Conservation (phyloP, 2,888 invertebrate genomes). For the Siphlonurus alternatus region DNA sequence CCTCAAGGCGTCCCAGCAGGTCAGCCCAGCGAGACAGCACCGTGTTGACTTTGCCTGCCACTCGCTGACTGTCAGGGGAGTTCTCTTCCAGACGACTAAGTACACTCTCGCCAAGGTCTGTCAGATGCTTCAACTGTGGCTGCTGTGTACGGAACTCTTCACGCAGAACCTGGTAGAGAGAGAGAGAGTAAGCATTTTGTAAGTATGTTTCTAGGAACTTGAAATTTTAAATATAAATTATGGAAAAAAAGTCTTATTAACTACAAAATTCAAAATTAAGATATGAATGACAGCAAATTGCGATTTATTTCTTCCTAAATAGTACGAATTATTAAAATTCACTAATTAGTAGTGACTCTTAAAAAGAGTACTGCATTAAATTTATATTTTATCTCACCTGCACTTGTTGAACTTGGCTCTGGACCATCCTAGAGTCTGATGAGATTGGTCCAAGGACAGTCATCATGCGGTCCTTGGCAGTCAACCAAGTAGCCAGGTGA, state of each 20-base stretch:
- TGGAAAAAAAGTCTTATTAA: neutral
- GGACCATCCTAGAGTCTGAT: conserved; percentile 87
- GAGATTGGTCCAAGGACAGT: conserved; percentile 90
- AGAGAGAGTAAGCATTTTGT: neutral
- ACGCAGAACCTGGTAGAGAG: conserved; percentile 72
- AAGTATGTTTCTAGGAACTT: neutral
- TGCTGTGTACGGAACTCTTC: conserved; percentile 92
- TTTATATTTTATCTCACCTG: too few species aligned
- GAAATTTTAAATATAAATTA: neutral
- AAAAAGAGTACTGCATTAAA: too few species aligned
- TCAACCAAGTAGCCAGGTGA: conserved; percentile 70
- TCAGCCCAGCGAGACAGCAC: conserved; percentile 68
- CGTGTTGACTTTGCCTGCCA: conserved; percentile 52
- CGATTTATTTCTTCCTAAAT: too few species aligned
- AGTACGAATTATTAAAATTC: too few species aligned
- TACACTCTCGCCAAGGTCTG: conserved; percentile 62
- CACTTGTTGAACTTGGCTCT: conserved; percentile 84
- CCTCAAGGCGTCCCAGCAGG: conserved; percentile 59
- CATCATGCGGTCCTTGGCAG: conserved; percentile 89
- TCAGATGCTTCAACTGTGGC: conserved; percentile 70
- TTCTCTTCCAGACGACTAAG: conserved; percentile 37
- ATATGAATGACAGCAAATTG: too few species aligned
- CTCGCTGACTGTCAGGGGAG: conserved; percentile 42
- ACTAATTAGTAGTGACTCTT: too few species aligned
- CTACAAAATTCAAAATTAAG: too few species aligned